These are phyloP conservation scores for Drosophila quadrilineata DNA, from an alignment of 1,140 invertebrate genomes.

Conservation along the genomic window DNA sequence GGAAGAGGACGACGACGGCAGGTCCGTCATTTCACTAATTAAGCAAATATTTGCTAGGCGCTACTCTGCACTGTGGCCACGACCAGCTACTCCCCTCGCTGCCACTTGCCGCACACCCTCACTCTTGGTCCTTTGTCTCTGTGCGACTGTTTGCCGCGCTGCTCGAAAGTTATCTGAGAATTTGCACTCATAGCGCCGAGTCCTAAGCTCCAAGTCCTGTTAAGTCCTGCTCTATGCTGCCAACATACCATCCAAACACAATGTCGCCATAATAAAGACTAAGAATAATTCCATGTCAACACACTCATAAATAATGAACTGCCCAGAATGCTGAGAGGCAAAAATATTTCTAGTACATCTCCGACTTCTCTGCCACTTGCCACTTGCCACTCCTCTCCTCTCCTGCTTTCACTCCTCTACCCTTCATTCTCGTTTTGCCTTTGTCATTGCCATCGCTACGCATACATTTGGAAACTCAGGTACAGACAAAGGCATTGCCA, in stretches of 20 bases:
- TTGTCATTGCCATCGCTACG: conserved; percentile 31
- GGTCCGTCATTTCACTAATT: conserved; percentile 72
- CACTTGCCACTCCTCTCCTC: no score
- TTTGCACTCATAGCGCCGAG: conserved; percentile 53
- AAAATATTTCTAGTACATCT: no score
- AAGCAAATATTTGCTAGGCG: conserved; percentile 69
- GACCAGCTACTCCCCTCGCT: no score
- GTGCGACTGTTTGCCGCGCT: background rate
- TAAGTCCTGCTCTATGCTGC: conserved; percentile 12
- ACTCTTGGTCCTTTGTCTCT: background rate
- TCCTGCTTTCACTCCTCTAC: no score
- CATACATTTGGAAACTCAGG: conserved; percentile 47
- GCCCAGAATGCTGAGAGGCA: conserved; percentile 36
- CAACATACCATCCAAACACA: background rate
- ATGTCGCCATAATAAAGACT: conserved; percentile 63
- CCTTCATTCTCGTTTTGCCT: no score
- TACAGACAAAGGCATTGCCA: conserved; percentile 53
- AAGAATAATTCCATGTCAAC: conserved; percentile 81
- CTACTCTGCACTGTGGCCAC: no score
- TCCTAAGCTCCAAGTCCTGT: conserved; percentile 10
- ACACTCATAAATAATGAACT: conserved; percentile 81
- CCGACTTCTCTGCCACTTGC: no score
- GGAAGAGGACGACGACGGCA: conserved; percentile 1
- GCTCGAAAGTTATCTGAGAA: conserved; percentile 64
- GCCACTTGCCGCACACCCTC: no score